Percentiles rank a stretch among this genome's conserved stretches.
phyloP scores from a whole-genome alignment of 2,888 invertebrate species.

The Eupithecia dodoneata region DNA sequence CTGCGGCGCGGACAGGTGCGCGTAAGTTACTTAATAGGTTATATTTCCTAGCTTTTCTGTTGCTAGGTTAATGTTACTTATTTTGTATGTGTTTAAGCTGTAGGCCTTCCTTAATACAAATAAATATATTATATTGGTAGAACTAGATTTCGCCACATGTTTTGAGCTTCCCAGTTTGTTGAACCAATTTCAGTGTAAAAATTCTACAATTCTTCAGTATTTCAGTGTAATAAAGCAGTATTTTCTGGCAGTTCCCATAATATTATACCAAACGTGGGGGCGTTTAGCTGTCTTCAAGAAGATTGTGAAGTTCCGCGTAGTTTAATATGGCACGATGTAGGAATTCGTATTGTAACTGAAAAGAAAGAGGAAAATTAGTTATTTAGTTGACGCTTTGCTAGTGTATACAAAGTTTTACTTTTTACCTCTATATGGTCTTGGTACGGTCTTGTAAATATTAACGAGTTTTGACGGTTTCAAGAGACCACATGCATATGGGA shows the following conservation, averaged over 20 bases:
- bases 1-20: no score
- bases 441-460: no score
- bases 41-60: no score
- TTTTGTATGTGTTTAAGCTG: no score
- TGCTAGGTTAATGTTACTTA: no score
- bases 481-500: no score
- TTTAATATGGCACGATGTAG: slow-evolving; percentile 95
- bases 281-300: slow-evolving; percentile 85
- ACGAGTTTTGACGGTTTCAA: no score
- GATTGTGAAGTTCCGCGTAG: slow-evolving; percentile 93
- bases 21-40: no score
- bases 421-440: no score
- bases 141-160: background rate
- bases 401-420: no score
- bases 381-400: no score
- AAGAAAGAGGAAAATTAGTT: slow-evolving; percentile 43
- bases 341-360: slow-evolving; percentile 96
- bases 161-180: background rate
- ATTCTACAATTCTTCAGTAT: background rate
- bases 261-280: background rate
- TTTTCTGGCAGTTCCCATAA: background rate
- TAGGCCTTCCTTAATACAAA: background rate
- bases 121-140: background rate
- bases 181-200: background rate
- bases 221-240: background rate